A percentile compares a stretch with the other conserved stretches of the same genome.
Conservation (phyloP, 2,797 vertebrate species). For the Cuculus canorus region DNA sequence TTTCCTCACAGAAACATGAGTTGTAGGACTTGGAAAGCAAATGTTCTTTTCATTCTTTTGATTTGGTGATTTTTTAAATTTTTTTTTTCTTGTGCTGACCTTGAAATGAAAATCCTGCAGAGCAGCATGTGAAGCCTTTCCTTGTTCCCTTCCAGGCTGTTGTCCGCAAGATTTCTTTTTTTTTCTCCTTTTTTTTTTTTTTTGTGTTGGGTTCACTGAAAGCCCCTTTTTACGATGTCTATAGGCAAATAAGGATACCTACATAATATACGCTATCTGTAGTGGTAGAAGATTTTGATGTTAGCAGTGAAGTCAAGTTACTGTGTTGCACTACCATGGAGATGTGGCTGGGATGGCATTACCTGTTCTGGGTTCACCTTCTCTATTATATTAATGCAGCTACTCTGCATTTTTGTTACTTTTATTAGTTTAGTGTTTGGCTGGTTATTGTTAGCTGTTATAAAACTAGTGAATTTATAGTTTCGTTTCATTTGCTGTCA, state of each 20-base stretch:
- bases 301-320: neutral
- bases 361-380: neutral
- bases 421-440: neutral
- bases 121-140: neutral
- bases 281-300: neutral
- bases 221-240: neutral
- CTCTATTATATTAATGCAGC: neutral
- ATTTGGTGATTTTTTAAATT: neutral
- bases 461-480: neutral
- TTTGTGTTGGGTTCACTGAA: neutral
- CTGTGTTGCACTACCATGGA: neutral
- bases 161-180: neutral
- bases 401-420: neutral
- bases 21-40: neutral
- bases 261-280: rapidly evolving
- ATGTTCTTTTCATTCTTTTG: rapidly evolving
- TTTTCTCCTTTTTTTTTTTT: neutral
- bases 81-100: neutral
- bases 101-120: neutral
- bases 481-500: neutral
- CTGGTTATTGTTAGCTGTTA: neutral
- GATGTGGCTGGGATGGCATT: rapidly evolving
- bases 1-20: neutral
- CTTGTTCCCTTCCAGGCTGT: neutral
- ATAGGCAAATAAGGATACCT: neutral